Conservation (phyloP, 1,140 invertebrate species). For the Druon quercuslanigerum region DNA sequence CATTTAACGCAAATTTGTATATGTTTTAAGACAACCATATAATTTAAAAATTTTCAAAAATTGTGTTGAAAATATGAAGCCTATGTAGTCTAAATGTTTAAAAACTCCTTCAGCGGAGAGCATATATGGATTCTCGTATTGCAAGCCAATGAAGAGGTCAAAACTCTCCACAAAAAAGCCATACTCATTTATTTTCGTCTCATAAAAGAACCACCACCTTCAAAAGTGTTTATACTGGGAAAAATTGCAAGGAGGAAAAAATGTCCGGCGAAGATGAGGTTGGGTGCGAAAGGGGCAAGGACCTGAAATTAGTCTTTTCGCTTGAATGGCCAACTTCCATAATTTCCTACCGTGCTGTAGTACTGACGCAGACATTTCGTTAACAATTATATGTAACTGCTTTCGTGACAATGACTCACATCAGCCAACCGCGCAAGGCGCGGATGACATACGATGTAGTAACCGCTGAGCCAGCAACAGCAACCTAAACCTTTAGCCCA, state of each 20-base stretch:
- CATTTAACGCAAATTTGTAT: too few species aligned
- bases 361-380: constrained; percentile 9
- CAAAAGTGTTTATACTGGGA: too few species aligned
- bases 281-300: constrained; percentile 4
- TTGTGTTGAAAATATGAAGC: too few species aligned
- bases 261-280: not conserved
- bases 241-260: not conserved
- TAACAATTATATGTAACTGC: constrained; percentile 30
- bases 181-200: too few species aligned
- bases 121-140: too few species aligned
- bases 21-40: too few species aligned
- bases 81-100: too few species aligned
- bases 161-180: too few species aligned
- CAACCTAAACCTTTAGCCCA: constrained; percentile 20
- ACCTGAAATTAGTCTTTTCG: constrained; percentile 9
- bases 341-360: constrained; percentile 20
- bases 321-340: constrained; percentile 11
- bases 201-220: too few species aligned
- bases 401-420: constrained; percentile 11
- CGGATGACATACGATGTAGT: constrained; percentile 20
- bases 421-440: constrained; percentile 6
- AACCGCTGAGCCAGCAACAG: not conserved
- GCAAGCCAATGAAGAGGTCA: too few species aligned
- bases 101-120: too few species aligned
- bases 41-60: too few species aligned